Base-by-base conservation (phyloP, 2,888 invertebrate species). In the Drosophila borborema region DNA sequence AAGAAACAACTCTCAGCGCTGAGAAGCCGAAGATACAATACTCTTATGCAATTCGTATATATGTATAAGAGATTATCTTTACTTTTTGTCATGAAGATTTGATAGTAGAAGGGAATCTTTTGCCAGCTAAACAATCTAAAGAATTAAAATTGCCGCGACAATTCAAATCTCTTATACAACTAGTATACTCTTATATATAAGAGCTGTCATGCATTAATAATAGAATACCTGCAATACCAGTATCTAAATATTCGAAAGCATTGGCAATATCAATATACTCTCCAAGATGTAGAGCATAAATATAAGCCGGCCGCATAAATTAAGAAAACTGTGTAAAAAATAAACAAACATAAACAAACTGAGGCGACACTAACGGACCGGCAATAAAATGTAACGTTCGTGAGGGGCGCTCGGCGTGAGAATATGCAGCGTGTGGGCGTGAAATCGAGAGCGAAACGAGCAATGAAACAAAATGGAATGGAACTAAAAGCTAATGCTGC, bases 241-340 rank as follows among this genome's bases (percentile, higher is more conserved):
- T n/a, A 16, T 6, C 6, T 40, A n/a, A 40, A 34, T 10, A 34
- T 34, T 23, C 16, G 9, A 40, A 5, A 38, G 7, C 28, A 28
- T 5, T 34, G 43, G n/a, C 16, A 36, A 16, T 16, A 7, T 36
- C 16, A 20, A 0, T 4, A 58, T 58, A 58, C 45, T 5, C 34
- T 1, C 16, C 10, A 14, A 9, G 2, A 10, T 10, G 58, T 45
- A 54, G 53, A 16, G 38, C 18, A 56, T 18, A 10, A 61, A 68
- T 55, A 60, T 51, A 68, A 64, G 85, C 89, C 90, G 85, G 85
- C 71, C 69, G 85, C 81, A 71, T 78, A 87, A 86, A 87, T 76
- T 76, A 46, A 70, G 16, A 49, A 69, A 58, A 59, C 63, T 65
- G 75, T 72, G 64, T 12, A 69, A 45, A 77, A 69, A 72, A 34